Evolutionary conservation across 2,797 vertebrate species (phyloP).

Genomic region (Brotula barbata): DNA sequence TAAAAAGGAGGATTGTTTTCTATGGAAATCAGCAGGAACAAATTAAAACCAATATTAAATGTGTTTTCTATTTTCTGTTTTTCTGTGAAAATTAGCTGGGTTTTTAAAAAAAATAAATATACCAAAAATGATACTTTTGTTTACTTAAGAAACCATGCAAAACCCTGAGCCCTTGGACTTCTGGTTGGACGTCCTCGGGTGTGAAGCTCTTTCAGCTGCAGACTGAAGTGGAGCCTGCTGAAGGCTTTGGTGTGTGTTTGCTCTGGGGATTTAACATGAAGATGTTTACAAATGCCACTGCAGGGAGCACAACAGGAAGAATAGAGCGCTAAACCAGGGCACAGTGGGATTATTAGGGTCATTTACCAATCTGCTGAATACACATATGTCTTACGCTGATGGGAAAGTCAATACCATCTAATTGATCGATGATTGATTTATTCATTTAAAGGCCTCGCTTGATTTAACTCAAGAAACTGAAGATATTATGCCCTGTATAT

Average conservation of each 20-base stretch:
- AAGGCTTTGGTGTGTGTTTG: slow-evolving; percentile 68
- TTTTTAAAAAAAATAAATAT: too few species aligned
- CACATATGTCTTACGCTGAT: slow-evolving; percentile 19
- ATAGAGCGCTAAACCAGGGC: slow-evolving; percentile 41
- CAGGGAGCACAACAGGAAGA: slow-evolving; percentile 64
- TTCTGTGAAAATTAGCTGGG: too few species aligned
- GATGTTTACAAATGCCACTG: slow-evolving; percentile 72
- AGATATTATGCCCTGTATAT: too few species aligned
- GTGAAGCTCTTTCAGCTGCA: slow-evolving; percentile 50
- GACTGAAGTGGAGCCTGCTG: slow-evolving; percentile 55
- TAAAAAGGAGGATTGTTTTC: background rate
- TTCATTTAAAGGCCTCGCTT: too few species aligned
- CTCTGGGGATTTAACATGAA: slow-evolving; percentile 72
- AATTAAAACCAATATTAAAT: too few species aligned
- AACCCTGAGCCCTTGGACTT: too few species aligned
- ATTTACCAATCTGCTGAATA: slow-evolving; percentile 59
- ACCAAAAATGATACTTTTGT: too few species aligned
- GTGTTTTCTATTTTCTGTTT: too few species aligned
- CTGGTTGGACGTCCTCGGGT: slow-evolving; percentile 42
- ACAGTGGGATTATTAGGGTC: slow-evolving; percentile 39
- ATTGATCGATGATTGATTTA: too few species aligned
- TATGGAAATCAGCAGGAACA: too few species aligned
- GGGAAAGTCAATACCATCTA: background rate
- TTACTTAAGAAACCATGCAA: too few species aligned
- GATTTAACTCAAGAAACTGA: too few species aligned